A percentile compares a stretch with the other conserved stretches of the same genome.
These are phyloP conservation scores for Eretmocerus hayati DNA, from an alignment of 2,888 invertebrate genomes.

Conservation along the genomic window DNA sequence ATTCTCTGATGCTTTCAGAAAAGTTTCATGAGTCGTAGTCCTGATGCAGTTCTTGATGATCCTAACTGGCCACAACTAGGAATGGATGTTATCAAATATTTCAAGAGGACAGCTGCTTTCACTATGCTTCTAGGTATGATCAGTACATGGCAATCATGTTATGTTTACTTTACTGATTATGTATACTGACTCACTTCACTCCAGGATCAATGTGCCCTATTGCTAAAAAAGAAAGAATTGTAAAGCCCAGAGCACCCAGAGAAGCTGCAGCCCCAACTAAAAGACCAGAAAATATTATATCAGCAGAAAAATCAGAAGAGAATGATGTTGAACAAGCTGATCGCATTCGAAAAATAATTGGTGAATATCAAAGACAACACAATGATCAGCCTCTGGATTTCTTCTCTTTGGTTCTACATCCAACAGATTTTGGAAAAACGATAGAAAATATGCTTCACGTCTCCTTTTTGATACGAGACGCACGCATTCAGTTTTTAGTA, in stretches of 20 bases:
- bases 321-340: conserved; percentile 53
- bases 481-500: conserved; percentile 48
- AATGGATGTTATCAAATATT: conserved; percentile 22
- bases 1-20: background rate
- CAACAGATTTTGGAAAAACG: conserved; percentile 53
- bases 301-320: conserved; percentile 51
- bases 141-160: background rate
- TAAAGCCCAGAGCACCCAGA: conserved; percentile 17
- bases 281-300: conserved; percentile 51
- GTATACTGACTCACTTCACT: too few relatives aligned
- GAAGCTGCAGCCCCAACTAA: conserved; percentile 39
- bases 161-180: background rate
- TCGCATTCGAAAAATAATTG: conserved; percentile 49
- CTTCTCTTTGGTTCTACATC: conserved; percentile 56
- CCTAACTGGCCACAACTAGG: conserved; percentile 34
- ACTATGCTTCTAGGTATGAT: conserved; percentile 32
- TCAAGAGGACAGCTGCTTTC: conserved; percentile 28
- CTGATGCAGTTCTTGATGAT: conserved; percentile 22
- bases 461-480: conserved; percentile 58
- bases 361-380: conserved; percentile 44
- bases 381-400: conserved; percentile 51
- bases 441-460: conserved; percentile 61
- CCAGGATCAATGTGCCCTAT: conserved; percentile 28
- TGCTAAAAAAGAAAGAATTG: conserved; percentile 26
- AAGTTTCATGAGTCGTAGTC: background rate